Conservation (phyloP, 2,797 vertebrate genomes). For the Onychomys torridus region DNA sequence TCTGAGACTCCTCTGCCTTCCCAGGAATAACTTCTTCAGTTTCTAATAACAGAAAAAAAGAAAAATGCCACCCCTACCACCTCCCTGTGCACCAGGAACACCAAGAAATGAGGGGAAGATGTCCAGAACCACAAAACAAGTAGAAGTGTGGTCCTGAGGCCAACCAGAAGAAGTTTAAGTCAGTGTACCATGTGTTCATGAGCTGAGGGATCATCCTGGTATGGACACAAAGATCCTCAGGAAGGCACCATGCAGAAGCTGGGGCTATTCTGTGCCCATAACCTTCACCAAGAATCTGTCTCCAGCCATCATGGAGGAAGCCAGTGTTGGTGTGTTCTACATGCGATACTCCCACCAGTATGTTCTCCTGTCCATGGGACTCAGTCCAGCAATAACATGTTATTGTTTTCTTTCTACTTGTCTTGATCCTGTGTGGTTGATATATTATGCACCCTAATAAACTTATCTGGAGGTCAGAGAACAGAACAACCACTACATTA, state of each 20-base stretch:
- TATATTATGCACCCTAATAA: too few species aligned
- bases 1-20: not conserved
- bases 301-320: not conserved
- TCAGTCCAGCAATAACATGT: too few species aligned
- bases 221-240: not conserved
- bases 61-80: not conserved
- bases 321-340: not conserved
- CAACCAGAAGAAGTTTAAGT: not conserved
- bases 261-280: not conserved
- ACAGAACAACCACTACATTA: too few species aligned
- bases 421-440: too few species aligned
- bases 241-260: not conserved
- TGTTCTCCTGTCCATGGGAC: too few species aligned
- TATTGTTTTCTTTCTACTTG: too few species aligned
- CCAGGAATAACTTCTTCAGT: not conserved
- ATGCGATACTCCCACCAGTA: too few species aligned
- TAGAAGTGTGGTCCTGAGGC: not conserved
- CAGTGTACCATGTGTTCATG: not conserved
- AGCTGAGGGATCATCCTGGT: not conserved
- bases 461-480: too few species aligned
- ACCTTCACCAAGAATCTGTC: not conserved
- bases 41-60: not conserved
- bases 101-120: not conserved
- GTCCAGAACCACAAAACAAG: not conserved
- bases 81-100: not conserved